Evolutionary conservation across 2,113 vertebrate species (phyloP), one percentile per base, ranked within the genome.

Genomic region (Nothocercus julius): DNA sequence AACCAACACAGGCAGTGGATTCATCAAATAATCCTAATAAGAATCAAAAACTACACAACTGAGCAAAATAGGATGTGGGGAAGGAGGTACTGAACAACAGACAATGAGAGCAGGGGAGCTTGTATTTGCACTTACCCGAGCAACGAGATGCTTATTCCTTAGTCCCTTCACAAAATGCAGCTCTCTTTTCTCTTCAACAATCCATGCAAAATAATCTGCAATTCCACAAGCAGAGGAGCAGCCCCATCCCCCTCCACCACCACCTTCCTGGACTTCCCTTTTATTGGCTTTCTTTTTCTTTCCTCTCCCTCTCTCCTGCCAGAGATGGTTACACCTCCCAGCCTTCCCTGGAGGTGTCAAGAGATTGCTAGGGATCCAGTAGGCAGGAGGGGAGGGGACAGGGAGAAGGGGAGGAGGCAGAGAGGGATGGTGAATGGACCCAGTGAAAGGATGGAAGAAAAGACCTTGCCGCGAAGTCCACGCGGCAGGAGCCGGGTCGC

Each of bases 171-270:
- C 85, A 87, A 96, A 96, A 91, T 24, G 95, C 85, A 95, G 96
- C 90, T 96, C 90, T 92, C 94, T 97, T 97, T 97, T 97, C 94
- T 96, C 97, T 94, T 96, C 94, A 96, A 78, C 91, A 97, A 97
- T 97, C 97, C 97, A 98, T 97, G 95, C 94, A 97, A 98, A 97
- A 98, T 97, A 98, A 98, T 97, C 97, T 97, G 98, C 97, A 97
- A 98, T 97, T 97, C 97, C 96, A 69, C 87, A 84, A 84, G 89
- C 1, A 58, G 94, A 97, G 97, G 97, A 97, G 95, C 93, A 94
- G 79, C 93, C 85, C 91, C 72, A 81, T 87, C 85, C 92, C 62
- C 90, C 94, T 63, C 95, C 89, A 93, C 81, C 86, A 5, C 91
- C 89, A 85, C 96, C 90, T 95, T 89, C 74, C 90, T 8, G 70